Percentiles rank a stretch among this genome's conserved stretches.
phyloP scores from a whole-genome alignment of 1,140 invertebrate genomes.

The Cotesia glomerata region DNA sequence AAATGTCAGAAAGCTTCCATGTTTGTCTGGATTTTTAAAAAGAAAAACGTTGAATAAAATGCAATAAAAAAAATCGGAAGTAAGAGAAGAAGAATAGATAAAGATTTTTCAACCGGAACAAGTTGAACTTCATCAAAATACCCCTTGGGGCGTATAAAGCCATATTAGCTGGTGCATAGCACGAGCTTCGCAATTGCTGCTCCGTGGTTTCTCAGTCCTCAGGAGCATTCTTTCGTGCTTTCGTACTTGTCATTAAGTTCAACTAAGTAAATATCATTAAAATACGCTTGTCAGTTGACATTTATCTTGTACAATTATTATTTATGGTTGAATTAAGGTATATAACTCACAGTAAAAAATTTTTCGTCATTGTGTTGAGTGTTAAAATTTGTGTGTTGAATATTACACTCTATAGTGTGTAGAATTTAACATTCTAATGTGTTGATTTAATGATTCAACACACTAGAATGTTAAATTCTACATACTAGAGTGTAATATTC shows the following conservation, averaged over 20 bases:
- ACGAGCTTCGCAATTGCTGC: slow-evolving; percentile 14
- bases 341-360: too few species aligned
- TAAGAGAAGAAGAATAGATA: not conserved
- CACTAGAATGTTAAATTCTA: too few species aligned
- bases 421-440: too few species aligned
- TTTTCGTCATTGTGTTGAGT: too few species aligned
- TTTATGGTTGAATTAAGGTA: too few species aligned
- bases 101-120: slow-evolving; percentile 19
- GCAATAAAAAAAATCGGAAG: not conserved
- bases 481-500: too few species aligned
- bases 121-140: slow-evolving; percentile 22
- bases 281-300: not conserved
- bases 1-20: too few species aligned
- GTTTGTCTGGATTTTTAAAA: too few species aligned
- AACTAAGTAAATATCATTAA: not conserved
- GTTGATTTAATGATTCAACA: too few species aligned
- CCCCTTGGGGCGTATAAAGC: slow-evolving; percentile 22
- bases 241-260: not conserved
- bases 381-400: too few species aligned
- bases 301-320: not conserved
- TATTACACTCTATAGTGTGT: too few species aligned
- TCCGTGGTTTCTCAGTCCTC: slow-evolving; percentile 12
- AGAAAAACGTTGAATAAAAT: too few species aligned
- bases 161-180: slow-evolving; percentile 6
- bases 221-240: not conserved